Base-by-base conservation (phyloP, 2,797 vertebrate species). In the Scarus forsteni region DNA sequence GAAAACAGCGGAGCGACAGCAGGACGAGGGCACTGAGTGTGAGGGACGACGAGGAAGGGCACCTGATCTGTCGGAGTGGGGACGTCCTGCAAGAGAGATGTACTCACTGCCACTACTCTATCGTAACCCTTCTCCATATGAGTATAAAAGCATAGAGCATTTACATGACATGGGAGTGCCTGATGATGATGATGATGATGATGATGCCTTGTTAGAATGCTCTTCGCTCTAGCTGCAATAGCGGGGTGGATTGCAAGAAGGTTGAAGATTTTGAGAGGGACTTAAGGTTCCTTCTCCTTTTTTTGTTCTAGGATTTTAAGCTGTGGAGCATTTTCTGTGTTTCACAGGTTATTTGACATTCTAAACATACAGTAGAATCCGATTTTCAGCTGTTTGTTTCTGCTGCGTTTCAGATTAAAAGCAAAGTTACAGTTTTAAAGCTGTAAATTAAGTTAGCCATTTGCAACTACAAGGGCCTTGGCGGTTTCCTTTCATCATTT, bases 21-120 rank as follows among this genome's bases (percentile, higher is more conserved):
- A 93, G 97, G 96, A 98, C 93, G 83, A 69, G 96, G 95, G 97
- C 97, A 95, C 96, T 98, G 96, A 99, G 97, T 96, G 97, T 98
- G 96, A 97, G 98, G 94, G 97, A 99, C 96, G 97, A 99, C 97
- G 97, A 97, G 95, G 98, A 99, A 95, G 98, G 98, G 94, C 98
- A 99, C 95, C 98, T 99, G 97, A 97, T 99, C 97, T 99, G 97
- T 97, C 97, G 96, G 96, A 96, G 95, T 97, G 98, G 98, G 96
- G 98, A 99, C 97, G 98, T 98, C 96, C 98, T 99, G 93, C 98
- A 99, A 97, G 98, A 99, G 96, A 97, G 98, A 99, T 99, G 98
- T 99, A 99, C 95, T 95, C 94, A 95, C 96, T 97, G 96, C 96
- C 96, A 96, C 94, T 95, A 93, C 96, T 96, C 92, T 95, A 94